Evolutionary conservation across 1,140 invertebrate species (phyloP).

Genomic region (Papilio polytes): DNA sequence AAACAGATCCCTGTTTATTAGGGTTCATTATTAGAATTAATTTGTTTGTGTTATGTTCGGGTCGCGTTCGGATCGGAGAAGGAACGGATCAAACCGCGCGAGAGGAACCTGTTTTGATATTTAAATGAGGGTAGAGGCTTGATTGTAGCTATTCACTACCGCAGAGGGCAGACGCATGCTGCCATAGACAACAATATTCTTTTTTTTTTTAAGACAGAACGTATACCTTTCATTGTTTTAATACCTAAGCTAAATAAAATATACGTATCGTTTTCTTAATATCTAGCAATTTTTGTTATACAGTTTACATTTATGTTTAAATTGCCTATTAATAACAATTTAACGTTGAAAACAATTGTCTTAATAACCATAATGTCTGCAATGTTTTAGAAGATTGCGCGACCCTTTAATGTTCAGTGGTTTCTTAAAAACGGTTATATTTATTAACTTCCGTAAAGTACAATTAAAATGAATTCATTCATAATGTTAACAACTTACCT

Average conservation of each 20-base stretch:
- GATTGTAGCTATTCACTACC: slow-evolving; percentile 69
- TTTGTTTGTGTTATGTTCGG: slow-evolving; percentile 82
- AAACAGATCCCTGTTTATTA: slow-evolving; percentile 82
- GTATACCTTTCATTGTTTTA: too few relatives aligned
- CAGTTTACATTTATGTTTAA: too few relatives aligned
- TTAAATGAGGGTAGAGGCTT: slow-evolving; percentile 78
- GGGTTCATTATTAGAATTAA: slow-evolving; percentile 82
- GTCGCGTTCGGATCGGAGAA: slow-evolving; percentile 56
- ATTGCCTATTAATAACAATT: neutral
- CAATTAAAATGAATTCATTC: neutral
- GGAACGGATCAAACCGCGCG: slow-evolving; percentile 63
- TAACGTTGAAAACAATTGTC: neutral
- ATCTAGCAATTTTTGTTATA: too few relatives aligned
- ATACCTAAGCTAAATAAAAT: too few relatives aligned
- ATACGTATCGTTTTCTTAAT: too few relatives aligned
- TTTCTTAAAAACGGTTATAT: neutral
- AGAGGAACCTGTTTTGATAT: slow-evolving; percentile 76
- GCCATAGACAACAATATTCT: neutral
- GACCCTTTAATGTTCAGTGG: neutral
- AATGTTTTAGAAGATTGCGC: neutral
- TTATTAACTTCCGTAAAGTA: neutral
- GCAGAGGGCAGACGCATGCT: slow-evolving; percentile 14
- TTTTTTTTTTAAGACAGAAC: neutral
- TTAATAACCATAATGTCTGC: neutral
- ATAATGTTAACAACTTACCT: neutral